Base-by-base conservation (phyloP, 64 coral and sea anemone species). In the Montipora capricornis region DNA sequence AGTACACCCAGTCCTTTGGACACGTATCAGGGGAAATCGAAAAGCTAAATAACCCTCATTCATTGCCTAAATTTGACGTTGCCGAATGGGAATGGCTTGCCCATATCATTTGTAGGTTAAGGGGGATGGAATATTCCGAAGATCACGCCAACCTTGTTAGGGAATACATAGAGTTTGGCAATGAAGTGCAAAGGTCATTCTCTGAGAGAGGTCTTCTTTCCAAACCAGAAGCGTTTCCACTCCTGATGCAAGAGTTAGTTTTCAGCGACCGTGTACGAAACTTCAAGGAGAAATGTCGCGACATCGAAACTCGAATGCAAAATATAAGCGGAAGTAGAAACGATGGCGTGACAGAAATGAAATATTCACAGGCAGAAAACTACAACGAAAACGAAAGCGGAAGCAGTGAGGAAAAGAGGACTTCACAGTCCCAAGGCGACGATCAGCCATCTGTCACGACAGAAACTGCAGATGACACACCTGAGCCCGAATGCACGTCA, bases 361-460 rank as follows among this genome's bases (percentile, higher is more conserved):
- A 81, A 4, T 0, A 16, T 62, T 22, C 14, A 9, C 15, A 10
- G 57, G 20, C 53, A 13, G 20, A 57, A 15, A 44, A 17, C 12
- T 37, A 55, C 55, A 13, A 44, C 29, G 80, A 44, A 82, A 17
- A 66, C 22, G 24, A 82, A 82, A 82, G 55, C 53, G 80, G 57
- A 82, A 29, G 10, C 1, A 45, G 55, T 37, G 14, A 78, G 1
- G 76, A 78, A 19, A 19, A 17, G 2, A 1, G 10, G 74, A 13
- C 74, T 76, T 76, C 5, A 10, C 8, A 4, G 9, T 76, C 74
- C 3, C 44, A 3, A 14, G 44, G 5, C 46, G 78, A 37, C 37
- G 37, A 37, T 37, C 37, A 4, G 78, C 22, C 17, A 64, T 82
- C 22, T 15, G 10, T 62, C 1, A 82, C 53, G 4, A 3, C n/a